Evolutionary conservation across 2,888 invertebrate genomes (phyloP).

Genomic region (Heteromyza rotundicornis): DNA sequence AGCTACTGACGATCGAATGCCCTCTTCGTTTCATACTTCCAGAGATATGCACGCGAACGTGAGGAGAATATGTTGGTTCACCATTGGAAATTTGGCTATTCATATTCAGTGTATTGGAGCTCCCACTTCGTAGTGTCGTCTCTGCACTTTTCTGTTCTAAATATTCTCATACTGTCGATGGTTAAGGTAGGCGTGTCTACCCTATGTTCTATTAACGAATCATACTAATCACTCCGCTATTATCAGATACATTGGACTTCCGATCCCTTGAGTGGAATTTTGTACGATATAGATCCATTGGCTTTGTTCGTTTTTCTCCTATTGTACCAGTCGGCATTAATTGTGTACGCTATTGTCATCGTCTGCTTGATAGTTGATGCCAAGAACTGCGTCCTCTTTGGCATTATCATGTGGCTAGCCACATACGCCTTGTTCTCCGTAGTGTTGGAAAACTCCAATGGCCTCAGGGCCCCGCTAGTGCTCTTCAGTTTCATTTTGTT

Average conservation of each 20-base stretch:
- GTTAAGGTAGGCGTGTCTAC: no score
- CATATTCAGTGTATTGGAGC: conserved; percentile 36
- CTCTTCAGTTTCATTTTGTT: conserved; percentile 38
- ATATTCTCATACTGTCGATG: conserved; percentile 29
- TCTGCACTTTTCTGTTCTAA: conserved; percentile 39
- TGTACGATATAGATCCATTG: conserved; percentile 5
- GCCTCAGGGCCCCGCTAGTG: conserved; percentile 29
- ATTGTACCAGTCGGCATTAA: conserved; percentile 37
- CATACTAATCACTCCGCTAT: no score
- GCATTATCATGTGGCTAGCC: conserved; percentile 40
- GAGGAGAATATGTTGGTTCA: conserved; percentile 43
- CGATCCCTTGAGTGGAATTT: neutral
- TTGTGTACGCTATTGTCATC: conserved; percentile 41
- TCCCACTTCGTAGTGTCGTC: conserved; percentile 39
- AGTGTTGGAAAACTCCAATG: conserved; percentile 34
- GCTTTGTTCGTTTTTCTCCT: conserved; percentile 29
- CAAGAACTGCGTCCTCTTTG: conserved; percentile 39
- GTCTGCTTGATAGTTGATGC: conserved; percentile 33
- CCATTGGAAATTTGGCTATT: conserved; percentile 48
- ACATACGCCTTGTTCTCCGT: conserved; percentile 44
- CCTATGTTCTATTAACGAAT: conserved; percentile 9
- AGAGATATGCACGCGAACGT: conserved; percentile 43
- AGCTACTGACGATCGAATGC: neutral
- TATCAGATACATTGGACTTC: no score
- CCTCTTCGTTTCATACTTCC: neutral